These are phyloP conservation scores for Acropora yongei DNA, from an alignment of 64 coral and sea anemone species.

Conservation along the genomic window DNA sequence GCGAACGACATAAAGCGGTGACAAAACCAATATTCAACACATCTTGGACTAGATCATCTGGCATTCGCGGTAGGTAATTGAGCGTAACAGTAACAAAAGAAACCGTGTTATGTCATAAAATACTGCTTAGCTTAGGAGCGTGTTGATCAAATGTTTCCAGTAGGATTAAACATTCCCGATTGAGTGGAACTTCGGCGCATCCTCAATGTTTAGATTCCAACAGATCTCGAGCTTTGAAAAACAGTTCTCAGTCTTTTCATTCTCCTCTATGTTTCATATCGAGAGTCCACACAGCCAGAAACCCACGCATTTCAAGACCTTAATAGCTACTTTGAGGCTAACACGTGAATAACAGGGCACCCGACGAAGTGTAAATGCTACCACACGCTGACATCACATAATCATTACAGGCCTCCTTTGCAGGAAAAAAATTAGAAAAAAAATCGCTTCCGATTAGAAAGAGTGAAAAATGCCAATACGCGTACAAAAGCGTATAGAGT, in stretches of 20 bases:
- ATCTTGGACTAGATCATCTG: no score
- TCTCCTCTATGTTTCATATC: background rate
- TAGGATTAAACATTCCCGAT: background rate
- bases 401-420: no score
- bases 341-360: background rate
- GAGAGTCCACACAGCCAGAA: background rate
- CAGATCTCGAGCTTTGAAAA: background rate
- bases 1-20: no score
- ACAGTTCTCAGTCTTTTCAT: background rate
- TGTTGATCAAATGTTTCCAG: background rate
- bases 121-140: background rate
- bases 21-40: no score
- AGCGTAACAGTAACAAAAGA: background rate
- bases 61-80: background rate
- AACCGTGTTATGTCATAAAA: background rate
- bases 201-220: background rate
- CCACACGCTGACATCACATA: background rate
- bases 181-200: background rate
- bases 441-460: background rate
- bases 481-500: background rate
- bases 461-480: no score
- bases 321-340: background rate
- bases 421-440: background rate
- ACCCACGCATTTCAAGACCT: background rate
- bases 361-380: background rate